Base-by-base conservation (phyloP, 2,113 vertebrate species). In the Channa argus region DNA sequence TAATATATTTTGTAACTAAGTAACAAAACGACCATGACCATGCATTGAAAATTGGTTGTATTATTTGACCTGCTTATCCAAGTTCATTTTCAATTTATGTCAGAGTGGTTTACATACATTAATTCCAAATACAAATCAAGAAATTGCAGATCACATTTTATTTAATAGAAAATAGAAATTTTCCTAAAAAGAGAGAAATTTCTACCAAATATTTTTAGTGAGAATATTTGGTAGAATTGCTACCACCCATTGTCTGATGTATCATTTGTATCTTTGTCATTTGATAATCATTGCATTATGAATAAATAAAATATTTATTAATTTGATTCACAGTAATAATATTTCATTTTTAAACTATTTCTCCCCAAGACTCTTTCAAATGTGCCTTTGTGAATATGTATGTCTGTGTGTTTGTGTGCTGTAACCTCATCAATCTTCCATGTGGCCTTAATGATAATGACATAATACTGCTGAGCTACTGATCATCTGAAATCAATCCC, bases 401-500 rank as follows among this genome's bases (percentile, higher is more conserved):
- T 14, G 12, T 52, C 15, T 58, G 39, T 52, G 24, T 24, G 7
- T 14, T n/a, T 77, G 55, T 60, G 8, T 55, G 4, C 46, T 55
- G 9, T 78, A 51, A 69, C 76, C 58, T 78, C 5, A 10, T 63
- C n/a, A 11, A 63, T 83, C 53, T 64, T 83, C 47, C 61, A 54
- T 38, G 77, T 73, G 65, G 80, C 82, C 75, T 84, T 84, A 80
- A 73, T 54, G 52, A 72, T 69, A 60, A 75, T 2, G 0, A 80
- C 44, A 58, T 73, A 75, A 39, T 2, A 52, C 36, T 50, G 6
- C 37, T 14, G 50, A 74, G 45, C 14, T 37, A 47, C 44, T 0
- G 5, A 47, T 63, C 33, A 5, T 39, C 3, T 12, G 4, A 75
- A 61, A 33, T 49, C 38, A n/a, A 56, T 74, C 12, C 38, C 49